Evolutionary conservation across 92 coral and sea anemone species (phyloP), one percentile per base, ranked within the genome.

Genomic region (Porites evermanni): DNA sequence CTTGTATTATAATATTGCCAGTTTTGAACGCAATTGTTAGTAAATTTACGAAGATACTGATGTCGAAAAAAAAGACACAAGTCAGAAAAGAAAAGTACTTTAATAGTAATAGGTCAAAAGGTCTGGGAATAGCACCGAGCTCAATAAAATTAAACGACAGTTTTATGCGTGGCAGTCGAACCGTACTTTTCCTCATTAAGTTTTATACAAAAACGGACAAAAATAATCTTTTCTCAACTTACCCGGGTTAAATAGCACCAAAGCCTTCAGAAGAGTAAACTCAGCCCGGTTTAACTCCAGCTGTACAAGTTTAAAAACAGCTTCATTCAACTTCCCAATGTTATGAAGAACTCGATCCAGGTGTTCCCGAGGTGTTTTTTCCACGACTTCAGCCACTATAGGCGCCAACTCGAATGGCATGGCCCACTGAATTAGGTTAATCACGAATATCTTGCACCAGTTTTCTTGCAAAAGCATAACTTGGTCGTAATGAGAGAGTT

Each of bases 181-280:
- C 47, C 0, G 47, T 38, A 68, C 2, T 9, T 1, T n/a, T 8
- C 44, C 26, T 3, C 53, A 29, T 29, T 12, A 29, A 16, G 32
- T 11, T 8, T 29, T 70, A 0, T 11, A 29, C 14, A 12, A 7
- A 7, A 26, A 61, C 23, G 17, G 23, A 50, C 11, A 44, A 18
- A 61, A 53, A 70, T 4, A 17, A 67, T 23, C 16, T 2, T 14
- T 8, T 32, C 17, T 7, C 4, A 29, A 70, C 93, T 84, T 92
- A 95, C 99, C 99, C 12, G 99, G 98, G 71, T 97, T 97, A 83
- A 97, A 97, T 79, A 97, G 98, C 29, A 94, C 94, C 21, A 97
- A 90, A 12, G 98, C 95, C 82, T 95, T 97, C 44, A 97, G 77
- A 72, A 97, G 92, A 67, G 95, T 86, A 78, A 95, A 93, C 82